Base-by-base conservation (phyloP, 1,140 invertebrate species). In the Hypothenemus hampei region DNA sequence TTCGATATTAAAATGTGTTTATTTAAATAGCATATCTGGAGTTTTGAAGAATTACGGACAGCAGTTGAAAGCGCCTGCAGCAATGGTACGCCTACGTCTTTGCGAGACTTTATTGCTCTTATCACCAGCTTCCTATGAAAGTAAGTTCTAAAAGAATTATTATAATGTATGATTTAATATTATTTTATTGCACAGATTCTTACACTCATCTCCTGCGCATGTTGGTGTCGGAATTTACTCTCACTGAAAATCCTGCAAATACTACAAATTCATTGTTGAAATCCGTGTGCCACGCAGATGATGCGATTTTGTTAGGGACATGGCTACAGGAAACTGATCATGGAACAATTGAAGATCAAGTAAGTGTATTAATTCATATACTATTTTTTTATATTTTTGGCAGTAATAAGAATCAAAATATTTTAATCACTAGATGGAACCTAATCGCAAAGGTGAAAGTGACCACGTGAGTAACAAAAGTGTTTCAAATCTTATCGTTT, bases 301-400 rank as follows among this genome's bases (percentile, higher is more conserved):
- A 96, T 70, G 88, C 87, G 0, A 86, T 95, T 13, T 82, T 97
- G 55, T 74, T 93, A 29, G 85, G 88, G 19, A 88, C 89, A 36
- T 89, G 89, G 86, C 75, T 93, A 15, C 91, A 95, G 69, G 92
- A 97, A 70, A 96, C 92, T 5, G 95, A 98, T 76, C 93, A 98
- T 74, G 86, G 91, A 51, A 88, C 87, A 29, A 93, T 98, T 63
- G 96, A 99, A 76, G 93, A 99, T 78, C 95, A 98, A 83, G 93
- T 97, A 72, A 67, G 20, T 37, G 1, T 37, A 15, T 11, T 37
- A 37, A 13, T 13, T 37, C 11, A 1, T 37, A 16, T 29, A 16
- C 16, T 37, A 22, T 43, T 43, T 43, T 7, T 26, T 18, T 40
- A 22, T 43, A 15, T 22, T 7, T 21, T 21, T 11, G 10, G 21